Evolutionary conservation across 2,888 invertebrate genomes (phyloP).

Genomic region (Prenolepis imparis): DNA sequence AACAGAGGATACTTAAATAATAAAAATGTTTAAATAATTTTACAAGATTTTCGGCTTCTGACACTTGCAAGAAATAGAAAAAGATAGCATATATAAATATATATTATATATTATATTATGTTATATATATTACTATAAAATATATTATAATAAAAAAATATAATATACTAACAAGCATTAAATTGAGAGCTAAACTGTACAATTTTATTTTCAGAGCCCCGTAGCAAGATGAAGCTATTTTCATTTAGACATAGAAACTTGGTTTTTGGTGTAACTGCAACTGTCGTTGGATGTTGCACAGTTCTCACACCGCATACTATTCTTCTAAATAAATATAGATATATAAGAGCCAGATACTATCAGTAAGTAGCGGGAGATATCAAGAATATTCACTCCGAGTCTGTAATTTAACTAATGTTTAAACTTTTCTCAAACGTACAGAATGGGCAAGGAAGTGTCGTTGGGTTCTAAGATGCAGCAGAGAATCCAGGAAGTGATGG

Average conservation of each 20-base stretch:
- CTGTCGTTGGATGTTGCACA: neutral
- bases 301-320: constrained; percentile 88
- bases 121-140: too few species aligned
- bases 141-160: neutral
- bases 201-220: constrained; percentile 7
- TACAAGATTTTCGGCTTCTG: neutral
- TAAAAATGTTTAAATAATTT: neutral
- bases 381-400: neutral
- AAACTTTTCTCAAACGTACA: neutral
- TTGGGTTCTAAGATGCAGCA: constrained; percentile 81
- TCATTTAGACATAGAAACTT: constrained; percentile 27
- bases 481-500: constrained; percentile 88
- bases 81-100: neutral
- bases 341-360: constrained; percentile 89
- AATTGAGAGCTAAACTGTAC: neutral
- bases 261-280: neutral
- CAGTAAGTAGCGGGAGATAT: constrained; percentile 86
- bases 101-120: neutral
- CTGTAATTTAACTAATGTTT: neutral
- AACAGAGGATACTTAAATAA: neutral
- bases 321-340: constrained; percentile 88
- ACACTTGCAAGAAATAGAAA: neutral
- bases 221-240: constrained; percentile 14
- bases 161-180: neutral
- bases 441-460: neutral